phyloP scores from a whole-genome alignment of 2,797 vertebrate species.

The Netta rufina region DNA sequence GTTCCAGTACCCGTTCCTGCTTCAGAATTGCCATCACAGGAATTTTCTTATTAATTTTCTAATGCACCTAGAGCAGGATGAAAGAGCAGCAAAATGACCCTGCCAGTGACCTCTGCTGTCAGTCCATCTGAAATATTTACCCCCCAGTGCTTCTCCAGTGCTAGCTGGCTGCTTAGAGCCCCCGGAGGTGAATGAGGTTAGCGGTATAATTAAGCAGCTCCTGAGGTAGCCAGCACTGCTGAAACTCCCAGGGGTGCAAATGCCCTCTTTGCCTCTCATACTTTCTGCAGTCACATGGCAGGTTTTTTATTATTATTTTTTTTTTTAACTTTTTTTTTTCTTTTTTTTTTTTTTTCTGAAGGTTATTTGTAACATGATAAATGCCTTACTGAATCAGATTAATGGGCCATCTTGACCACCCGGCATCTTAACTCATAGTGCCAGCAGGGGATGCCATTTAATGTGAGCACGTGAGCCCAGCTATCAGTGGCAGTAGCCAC shows the following conservation, averaged over 20 bases:
- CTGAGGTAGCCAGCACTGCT: background rate
- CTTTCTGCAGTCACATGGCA: background rate
- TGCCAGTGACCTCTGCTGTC: background rate
- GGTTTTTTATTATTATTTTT: no score
- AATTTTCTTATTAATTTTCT: background rate
- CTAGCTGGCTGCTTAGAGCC: background rate
- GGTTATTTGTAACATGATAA: background rate
- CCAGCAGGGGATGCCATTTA: background rate
- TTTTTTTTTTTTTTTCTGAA: background rate
- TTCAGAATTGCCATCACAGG: background rate
- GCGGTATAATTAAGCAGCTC: background rate
- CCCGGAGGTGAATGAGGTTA: fast-evolving
- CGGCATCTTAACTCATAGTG: background rate
- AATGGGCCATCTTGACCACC: background rate
- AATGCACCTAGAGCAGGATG: background rate
- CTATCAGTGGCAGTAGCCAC: background rate
- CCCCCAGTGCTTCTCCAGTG: background rate
- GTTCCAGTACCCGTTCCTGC: background rate
- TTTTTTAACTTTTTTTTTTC: background rate
- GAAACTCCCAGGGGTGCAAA: background rate
- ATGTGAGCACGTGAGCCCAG: background rate
- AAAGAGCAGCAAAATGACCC: background rate
- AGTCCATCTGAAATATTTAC: background rate
- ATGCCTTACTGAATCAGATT: background rate
- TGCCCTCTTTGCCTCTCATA: background rate